Evolutionary conservation across 2,888 invertebrate genomes (phyloP), one percentile per base, ranked within the genome.

Genomic region (Thyatira batis): DNA sequence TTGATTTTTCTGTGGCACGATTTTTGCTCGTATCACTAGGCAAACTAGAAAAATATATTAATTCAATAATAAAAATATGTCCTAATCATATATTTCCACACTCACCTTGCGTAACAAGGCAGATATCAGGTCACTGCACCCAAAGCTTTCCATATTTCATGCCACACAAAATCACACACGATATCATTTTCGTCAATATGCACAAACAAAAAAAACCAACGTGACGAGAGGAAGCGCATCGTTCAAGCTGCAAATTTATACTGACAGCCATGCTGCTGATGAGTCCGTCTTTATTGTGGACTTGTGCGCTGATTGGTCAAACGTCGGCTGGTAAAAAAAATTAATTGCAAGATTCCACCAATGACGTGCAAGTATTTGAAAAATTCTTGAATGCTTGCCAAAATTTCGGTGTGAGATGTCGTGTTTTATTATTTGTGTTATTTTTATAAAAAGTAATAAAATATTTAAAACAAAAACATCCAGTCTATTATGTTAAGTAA

Each of bases 201-300:
- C 87, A 89, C 86, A 88, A 89, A 90, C 85, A 92, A 90, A 91
- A 92, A 92, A 92, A 90, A 87, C 88, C 92, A 92, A 92, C 89
- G 85, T 93, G 93, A 94, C 94, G 95, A 95, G 94, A 96, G 95
- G 96, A 95, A 95, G 94, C 94, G 94, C 96, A 96, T 96, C 94
- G 93, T 94, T 91, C 94, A 94, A 94, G 94, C 94, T 95, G 95
- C 96, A 96, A 96, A 97, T 98, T 96, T 98, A 98, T 98, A 98
- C 97, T 98, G 97, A 95, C 97, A 96, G 96, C 97, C 96, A 97
- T 97, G 95, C 96, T 96, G 96, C 94, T 93, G 94, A 94, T 94
- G 94, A 95, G 94, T 94, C 95, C 94, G 95, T 94, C 95, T 96
- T 96, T 96, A 95, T 95, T 94, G 94, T 93, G 92, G 93, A 92